Evolutionary conservation across 2,113 vertebrate genomes (phyloP).

Genomic region (Falco punctatus): DNA sequence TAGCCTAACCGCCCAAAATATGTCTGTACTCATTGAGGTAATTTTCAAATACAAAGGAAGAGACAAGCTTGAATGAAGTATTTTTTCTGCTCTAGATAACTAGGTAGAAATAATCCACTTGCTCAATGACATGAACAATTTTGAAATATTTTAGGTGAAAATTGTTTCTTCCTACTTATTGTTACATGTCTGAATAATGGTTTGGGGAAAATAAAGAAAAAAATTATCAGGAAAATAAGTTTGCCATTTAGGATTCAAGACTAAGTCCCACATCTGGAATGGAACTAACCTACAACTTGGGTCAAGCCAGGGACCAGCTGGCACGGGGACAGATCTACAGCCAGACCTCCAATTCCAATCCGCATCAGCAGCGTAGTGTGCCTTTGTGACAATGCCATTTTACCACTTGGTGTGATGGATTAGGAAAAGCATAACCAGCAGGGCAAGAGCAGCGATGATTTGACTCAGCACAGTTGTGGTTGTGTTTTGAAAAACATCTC

Average conservation of each 20-base stretch:
- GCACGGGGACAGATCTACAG: not conserved
- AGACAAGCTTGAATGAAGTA: not conserved
- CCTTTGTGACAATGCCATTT: not conserved
- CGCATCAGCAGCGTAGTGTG: not conserved
- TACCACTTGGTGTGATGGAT: not conserved
- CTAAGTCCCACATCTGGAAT: not conserved
- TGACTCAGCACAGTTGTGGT: not conserved
- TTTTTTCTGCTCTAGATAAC: not conserved
- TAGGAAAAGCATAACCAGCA: not conserved
- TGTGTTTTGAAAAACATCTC: not conserved
- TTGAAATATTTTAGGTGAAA: not conserved
- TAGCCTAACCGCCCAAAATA: not conserved
- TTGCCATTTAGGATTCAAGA: not conserved
- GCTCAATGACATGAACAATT: not conserved
- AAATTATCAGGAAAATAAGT: not conserved
- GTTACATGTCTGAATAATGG: not conserved
- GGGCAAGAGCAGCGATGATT: not conserved
- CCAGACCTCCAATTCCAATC: not conserved
- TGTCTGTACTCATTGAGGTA: not conserved
- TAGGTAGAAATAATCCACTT: not conserved
- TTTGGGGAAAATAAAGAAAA: not conserved
- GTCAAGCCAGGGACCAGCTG: not conserved
- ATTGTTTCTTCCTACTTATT: not conserved
- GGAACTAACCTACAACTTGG: not conserved
- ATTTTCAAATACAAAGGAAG: not conserved